phyloP scores from a whole-genome alignment of 30 jellyfish, hydroid and myxozoan species.

The Chironex yamaguchii region DNA sequence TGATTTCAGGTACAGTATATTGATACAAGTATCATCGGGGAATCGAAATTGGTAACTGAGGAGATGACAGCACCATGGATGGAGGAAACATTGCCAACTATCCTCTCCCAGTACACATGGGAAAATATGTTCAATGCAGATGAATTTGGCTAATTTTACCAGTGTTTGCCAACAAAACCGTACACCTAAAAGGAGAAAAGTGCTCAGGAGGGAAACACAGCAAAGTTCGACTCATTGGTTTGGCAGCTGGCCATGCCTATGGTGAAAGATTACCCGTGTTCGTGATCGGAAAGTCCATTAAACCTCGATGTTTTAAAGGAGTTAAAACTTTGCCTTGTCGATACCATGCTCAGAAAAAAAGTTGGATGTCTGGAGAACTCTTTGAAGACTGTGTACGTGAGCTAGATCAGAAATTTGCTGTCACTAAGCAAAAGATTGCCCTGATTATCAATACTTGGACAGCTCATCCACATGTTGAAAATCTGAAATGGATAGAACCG shows the following conservation, averaged over 20 bases:
- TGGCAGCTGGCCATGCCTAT: conserved; percentile 43
- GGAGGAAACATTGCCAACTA: conserved; percentile 19
- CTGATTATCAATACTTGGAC: conserved; percentile 63
- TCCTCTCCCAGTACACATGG: conserved; percentile 23
- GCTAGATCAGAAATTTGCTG: conserved; percentile 53
- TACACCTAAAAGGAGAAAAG: conserved; percentile 33
- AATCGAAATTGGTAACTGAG: conserved; percentile 12
- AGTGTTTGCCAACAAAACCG: conserved; percentile 27
- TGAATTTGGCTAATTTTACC: conserved; percentile 47
- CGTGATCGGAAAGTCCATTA: conserved; percentile 37
- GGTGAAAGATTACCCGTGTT: conserved; percentile 55
- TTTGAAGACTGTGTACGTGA: conserved; percentile 73
- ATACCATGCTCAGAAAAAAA: conserved; percentile 13
- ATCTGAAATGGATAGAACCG: conserved; percentile 54
- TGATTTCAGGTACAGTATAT: no score
- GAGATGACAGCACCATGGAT: conserved; percentile 41
- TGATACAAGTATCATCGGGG: conserved; percentile 9
- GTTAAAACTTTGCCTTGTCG: conserved; percentile 31
- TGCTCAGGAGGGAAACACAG: conserved; percentile 57
- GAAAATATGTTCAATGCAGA: conserved; percentile 34
- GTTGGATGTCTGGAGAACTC: conserved; percentile 64
- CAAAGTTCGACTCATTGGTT: conserved; percentile 3
- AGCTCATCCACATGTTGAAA: conserved; percentile 61
- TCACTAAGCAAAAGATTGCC: conserved; percentile 51
- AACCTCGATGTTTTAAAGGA: conserved; percentile 38